Evolutionary conservation across 2,797 vertebrate species (phyloP), one percentile per base, ranked within the genome.

Genomic region (Eulemur rubriventer): DNA sequence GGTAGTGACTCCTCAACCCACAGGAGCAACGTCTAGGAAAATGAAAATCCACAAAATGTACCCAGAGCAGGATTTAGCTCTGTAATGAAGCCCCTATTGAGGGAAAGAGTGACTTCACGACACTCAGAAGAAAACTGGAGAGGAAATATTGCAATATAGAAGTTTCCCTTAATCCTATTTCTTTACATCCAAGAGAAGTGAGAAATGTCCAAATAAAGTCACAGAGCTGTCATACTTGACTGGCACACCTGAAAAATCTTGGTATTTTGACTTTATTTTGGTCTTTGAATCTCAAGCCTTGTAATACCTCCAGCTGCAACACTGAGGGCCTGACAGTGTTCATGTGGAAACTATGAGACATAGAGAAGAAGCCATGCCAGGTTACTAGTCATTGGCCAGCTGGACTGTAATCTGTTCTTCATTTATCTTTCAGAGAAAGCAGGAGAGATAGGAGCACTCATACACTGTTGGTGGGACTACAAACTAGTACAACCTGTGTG

Each of bases 281-380:
- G 1, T 73, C 24, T 55, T 91, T 94, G 72, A 84, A 57, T 35
- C 38, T 4, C 75, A 10, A 87, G 1, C 11, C 11, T 41, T 1
- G 4, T 0, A 35, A 4, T n/a, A 35, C 43, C 8, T 43, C 17
- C 2, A 1, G 55, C n/a, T 20, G 0, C 12, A 46, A 0, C 6
- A 2, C 13, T n/a, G 4, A 65, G 6, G 4, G 67, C 50, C 28
- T 46, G 26, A 79, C 8, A 11, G 16, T 12, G 28, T 26, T 79
- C 35, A 41, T 26, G 5, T 18, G 43, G 72, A 84, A 33, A 72
- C n/a, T 20, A 24, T 50, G 43, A 90, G 35, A 41, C 3, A 1
- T 63, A 6, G 12, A n/a, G 4, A 38, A 41, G 1, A 3, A 57
- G 1, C 28, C 43, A 70, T 0, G 0, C 22, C 2, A 20, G 14